phyloP scores from a whole-genome alignment of 2,888 invertebrate genomes.

The Scaptomyza cyrtandrae region DNA sequence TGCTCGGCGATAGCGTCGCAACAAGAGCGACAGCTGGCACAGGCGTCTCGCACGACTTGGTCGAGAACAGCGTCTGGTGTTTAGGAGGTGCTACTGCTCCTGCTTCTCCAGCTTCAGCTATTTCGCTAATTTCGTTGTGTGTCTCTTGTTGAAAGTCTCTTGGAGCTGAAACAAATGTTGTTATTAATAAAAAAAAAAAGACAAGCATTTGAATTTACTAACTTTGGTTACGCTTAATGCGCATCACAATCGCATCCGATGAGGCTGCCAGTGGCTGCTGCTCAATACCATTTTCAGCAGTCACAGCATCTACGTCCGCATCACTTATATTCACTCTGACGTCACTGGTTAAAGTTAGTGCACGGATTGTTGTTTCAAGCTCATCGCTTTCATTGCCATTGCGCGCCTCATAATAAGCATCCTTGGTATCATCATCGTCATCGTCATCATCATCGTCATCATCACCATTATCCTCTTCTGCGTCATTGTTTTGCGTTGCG shows the following conservation, averaged over 20 bases:
- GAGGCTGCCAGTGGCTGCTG: conserved; percentile 5
- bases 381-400: conserved; percentile 78
- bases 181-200: background rate
- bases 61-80: conserved; percentile 73
- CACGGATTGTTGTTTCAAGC: conserved; percentile 68
- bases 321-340: conserved; percentile 63
- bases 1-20: conserved; percentile 75
- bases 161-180: conserved; percentile 29
- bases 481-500: conserved; percentile 47
- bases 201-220: conserved; percentile 19
- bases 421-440: conserved; percentile 71
- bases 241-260: conserved; percentile 14
- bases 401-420: conserved; percentile 76
- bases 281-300: conserved; percentile 7
- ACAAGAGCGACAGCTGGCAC: conserved; percentile 33
- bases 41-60: conserved; percentile 80
- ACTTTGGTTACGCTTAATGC: conserved; percentile 59
- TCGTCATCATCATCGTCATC: conserved; percentile 45
- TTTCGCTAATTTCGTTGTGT: conserved; percentile 50
- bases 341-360: conserved; percentile 71
- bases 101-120: background rate
- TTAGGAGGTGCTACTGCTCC: conserved; percentile 25
- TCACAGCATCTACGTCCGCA: conserved; percentile 12
- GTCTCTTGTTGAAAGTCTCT: conserved; percentile 56
- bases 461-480: conserved; percentile 48